Evolutionary conservation across 2,113 vertebrate genomes (phyloP).

Genomic region (Pyrgilauda ruficollis): DNA sequence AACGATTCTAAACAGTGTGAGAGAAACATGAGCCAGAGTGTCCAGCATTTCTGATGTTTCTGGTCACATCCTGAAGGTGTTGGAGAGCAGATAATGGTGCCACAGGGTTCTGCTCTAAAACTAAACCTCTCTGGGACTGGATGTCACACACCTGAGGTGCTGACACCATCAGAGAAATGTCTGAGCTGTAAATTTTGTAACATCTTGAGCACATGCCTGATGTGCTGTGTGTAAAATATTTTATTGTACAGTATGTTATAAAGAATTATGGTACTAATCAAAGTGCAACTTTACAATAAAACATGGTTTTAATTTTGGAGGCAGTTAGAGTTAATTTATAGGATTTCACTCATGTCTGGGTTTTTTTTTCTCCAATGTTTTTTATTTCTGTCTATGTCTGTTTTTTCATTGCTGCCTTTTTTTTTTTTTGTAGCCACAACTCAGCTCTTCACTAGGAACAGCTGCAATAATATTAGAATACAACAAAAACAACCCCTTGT

Average conservation of each 20-base stretch:
- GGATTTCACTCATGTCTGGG: neutral
- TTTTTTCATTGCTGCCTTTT: neutral
- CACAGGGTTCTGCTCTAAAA: neutral
- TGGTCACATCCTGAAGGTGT: neutral
- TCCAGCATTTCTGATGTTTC: neutral
- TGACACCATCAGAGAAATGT: neutral
- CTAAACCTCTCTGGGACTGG: neutral
- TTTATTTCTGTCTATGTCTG: neutral
- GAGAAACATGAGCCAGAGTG: neutral
- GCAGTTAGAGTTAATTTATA: neutral
- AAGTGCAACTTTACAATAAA: conserved; percentile 51
- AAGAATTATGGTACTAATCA: conserved; percentile 39
- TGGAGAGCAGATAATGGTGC: neutral
- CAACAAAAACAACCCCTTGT: neutral
- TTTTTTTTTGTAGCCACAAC: neutral
- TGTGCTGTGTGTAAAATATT: conserved; percentile 49
- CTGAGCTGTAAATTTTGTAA: conserved; percentile 72
- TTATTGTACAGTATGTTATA: conserved; percentile 67
- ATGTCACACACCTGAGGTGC: neutral
- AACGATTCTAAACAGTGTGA: neutral
- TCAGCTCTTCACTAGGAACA: neutral
- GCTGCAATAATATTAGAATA: neutral
- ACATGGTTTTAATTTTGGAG: neutral
- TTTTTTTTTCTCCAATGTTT: fast-evolving
- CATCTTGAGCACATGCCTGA: neutral